phyloP scores from a whole-genome alignment of 2,888 invertebrate species.

The Petrolisthes manimaculis region DNA sequence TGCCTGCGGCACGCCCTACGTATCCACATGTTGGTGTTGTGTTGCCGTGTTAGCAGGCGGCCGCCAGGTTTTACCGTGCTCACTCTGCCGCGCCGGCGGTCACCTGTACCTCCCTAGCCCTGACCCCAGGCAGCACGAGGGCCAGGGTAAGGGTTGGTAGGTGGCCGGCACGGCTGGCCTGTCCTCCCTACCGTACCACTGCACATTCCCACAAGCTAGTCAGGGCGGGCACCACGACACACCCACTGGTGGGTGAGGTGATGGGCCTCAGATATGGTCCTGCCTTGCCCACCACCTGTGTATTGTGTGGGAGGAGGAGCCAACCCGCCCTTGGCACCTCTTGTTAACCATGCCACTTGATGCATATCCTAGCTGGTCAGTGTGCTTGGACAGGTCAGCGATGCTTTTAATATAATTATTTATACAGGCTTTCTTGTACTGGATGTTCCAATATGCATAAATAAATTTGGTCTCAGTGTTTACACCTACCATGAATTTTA shows the following conservation, averaged over 20 bases:
- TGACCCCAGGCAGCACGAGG: conserved; percentile 23
- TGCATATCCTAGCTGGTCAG: conserved; percentile 58
- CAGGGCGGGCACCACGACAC: conserved; percentile 49
- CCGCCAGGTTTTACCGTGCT: conserved; percentile 55
- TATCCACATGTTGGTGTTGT: conserved; percentile 50
- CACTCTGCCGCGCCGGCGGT: conserved; percentile 51
- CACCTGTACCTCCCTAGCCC: conserved; percentile 21
- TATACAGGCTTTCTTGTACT: conserved; percentile 66
- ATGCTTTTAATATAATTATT: conserved; percentile 64
- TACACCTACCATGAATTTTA: conserved; percentile 51
- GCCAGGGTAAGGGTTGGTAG: conserved; percentile 22
- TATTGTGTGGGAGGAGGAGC: conserved; percentile 34
- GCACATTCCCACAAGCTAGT: conserved; percentile 59
- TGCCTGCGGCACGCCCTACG: conserved; percentile 39
- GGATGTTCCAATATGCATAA: conserved; percentile 65
- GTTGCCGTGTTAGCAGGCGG: conserved; percentile 54
- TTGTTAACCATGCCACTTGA: conserved; percentile 44
- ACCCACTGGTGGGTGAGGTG: conserved; percentile 25
- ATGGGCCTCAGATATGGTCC: conserved; percentile 4
- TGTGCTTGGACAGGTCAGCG: conserved; percentile 57
- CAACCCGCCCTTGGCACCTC: conserved; percentile 49
- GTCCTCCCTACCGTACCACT: conserved; percentile 53
- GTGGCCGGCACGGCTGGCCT: conserved; percentile 50
- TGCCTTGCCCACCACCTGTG: background rate
- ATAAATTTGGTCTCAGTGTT: conserved; percentile 66